phyloP scores from a whole-genome alignment of 2,797 vertebrate genomes.

The Craterocephalus amniculus region DNA sequence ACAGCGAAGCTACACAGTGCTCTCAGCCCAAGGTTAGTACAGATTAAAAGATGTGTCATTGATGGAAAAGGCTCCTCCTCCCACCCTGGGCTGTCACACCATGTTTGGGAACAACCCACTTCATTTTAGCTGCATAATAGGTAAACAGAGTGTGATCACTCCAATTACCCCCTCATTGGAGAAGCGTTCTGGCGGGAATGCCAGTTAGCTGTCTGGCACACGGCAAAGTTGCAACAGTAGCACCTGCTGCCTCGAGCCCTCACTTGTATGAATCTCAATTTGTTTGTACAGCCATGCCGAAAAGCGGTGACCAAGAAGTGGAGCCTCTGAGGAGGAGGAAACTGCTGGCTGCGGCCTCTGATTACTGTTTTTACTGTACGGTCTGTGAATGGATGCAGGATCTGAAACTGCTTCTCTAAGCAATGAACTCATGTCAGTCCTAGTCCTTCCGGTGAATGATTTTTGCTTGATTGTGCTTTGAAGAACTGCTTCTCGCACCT shows the following conservation, averaged over 20 bases:
- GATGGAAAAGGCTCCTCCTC: constrained; percentile 65
- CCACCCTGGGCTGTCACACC: constrained; percentile 59
- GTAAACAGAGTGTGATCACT: constrained; percentile 81
- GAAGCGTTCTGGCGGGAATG: constrained; percentile 70
- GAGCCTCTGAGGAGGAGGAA: constrained; percentile 45
- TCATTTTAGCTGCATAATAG: constrained; percentile 77
- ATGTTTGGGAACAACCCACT: constrained; percentile 75
- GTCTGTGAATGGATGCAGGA: constrained; percentile 37
- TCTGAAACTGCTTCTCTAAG: constrained; percentile 54
- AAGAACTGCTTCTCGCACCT: constrained; percentile 20
- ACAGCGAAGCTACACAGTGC: constrained; percentile 20
- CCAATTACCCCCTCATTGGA: constrained; percentile 79
- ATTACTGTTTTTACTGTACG: constrained; percentile 53
- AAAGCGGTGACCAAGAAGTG: constrained; percentile 55
- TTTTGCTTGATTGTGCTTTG: constrained; percentile 28
- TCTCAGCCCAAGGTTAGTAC: constrained; percentile 66
- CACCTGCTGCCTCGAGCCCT: constrained; percentile 76
- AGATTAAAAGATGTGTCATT: constrained; percentile 74
- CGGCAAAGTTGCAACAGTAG: constrained; percentile 60
- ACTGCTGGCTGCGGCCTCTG: constrained; percentile 24
- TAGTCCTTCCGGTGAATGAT: constrained; percentile 22
- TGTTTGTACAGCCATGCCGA: constrained; percentile 71
- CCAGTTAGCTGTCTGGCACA: constrained; percentile 65
- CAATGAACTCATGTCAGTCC: constrained; percentile 54
- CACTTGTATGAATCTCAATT: constrained; percentile 74